Conservation (phyloP, 1,140 invertebrate genomes). For the Platyscapa corneri region DNA sequence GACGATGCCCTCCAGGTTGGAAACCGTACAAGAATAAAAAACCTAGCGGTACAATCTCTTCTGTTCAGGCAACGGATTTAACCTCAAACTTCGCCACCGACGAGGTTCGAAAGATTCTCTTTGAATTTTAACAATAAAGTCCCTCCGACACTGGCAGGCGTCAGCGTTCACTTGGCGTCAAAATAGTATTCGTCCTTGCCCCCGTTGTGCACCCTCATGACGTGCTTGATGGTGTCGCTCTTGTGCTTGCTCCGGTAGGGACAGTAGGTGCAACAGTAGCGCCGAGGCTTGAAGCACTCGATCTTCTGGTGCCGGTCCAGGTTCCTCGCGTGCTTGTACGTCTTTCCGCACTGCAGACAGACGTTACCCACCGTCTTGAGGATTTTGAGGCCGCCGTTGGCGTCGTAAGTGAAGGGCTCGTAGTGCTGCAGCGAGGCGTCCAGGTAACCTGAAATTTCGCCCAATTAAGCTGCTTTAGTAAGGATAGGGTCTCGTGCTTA, state of each 20-base stretch:
- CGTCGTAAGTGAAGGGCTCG: not conserved
- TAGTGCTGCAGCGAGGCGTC: not conserved
- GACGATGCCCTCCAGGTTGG: too few relatives aligned
- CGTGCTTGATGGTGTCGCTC: conserved; percentile 27
- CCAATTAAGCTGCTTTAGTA: not conserved
- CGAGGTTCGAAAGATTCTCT: too few relatives aligned
- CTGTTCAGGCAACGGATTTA: too few relatives aligned
- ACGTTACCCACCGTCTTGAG: not conserved
- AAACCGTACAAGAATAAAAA: too few relatives aligned
- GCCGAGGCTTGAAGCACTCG: conserved; percentile 65
- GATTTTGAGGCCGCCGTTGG: not conserved
- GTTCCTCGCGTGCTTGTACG: conserved; percentile 60
- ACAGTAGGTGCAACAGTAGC: conserved; percentile 77
- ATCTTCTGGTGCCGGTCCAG: conserved; percentile 57
- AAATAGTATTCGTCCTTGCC: conserved; percentile 21
- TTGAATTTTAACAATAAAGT: too few relatives aligned
- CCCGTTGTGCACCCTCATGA: conserved; percentile 16
- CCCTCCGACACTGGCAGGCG: too few relatives aligned
- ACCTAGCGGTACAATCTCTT: too few relatives aligned
- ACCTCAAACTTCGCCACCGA: too few relatives aligned
- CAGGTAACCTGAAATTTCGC: conserved; percentile 18
- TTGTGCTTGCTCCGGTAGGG: conserved; percentile 72
- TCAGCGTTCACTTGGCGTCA: not conserved
- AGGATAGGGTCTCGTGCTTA: not conserved
- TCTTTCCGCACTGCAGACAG: conserved; percentile 61